Base-by-base conservation (phyloP, 2,888 invertebrate genomes). In the Hemithea aestivaria region DNA sequence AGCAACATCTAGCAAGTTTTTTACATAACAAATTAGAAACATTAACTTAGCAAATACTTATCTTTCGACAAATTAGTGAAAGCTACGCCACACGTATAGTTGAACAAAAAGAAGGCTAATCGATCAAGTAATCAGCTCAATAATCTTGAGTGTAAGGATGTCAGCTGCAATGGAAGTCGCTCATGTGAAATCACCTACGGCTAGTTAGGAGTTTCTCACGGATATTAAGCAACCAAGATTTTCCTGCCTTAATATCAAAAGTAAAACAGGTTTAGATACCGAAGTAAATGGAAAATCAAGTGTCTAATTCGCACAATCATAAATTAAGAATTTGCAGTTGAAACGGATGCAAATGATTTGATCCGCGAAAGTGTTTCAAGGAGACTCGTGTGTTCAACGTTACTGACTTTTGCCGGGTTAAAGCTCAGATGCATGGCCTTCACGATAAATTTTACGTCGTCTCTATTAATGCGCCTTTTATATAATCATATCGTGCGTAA, bases 341-440 rank as follows among this genome's bases (percentile, higher is more conserved):
- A 52, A 66, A 47, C 57, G 58, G 58, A 65, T 53, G 62, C 56
- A 54, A 65, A 65, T 66, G 60, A 58, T 58, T 54, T 51, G 27
- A 44, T 28, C 39, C 62, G 64, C 48, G 74, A 76, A 80, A 76
- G 78, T 80, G 67, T 79, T 77, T 75, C 79, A 79, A 79, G 80
- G 80, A 63, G 55, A 73, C 48, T 59, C 25, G 27, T 9, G 23
- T 29, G 20, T 34, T 35, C 16, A 40, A 35, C 20, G 20, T 32
- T 20, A 24, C 25, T 51, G 56, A 56, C 60, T 58, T 57, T 55
- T 41, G 24, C 43, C 49, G 52, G 67, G 70, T 71, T 61, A 59
- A 58, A 70, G 75, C 70, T 73, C 69, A 67, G 48, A 48, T 53
- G 53, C 58, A 56, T 66, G 55, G 32, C 47, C 56, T 16, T 4